Conservation (phyloP, 1,140 invertebrate species). For the Psilanteris sp. region DNA sequence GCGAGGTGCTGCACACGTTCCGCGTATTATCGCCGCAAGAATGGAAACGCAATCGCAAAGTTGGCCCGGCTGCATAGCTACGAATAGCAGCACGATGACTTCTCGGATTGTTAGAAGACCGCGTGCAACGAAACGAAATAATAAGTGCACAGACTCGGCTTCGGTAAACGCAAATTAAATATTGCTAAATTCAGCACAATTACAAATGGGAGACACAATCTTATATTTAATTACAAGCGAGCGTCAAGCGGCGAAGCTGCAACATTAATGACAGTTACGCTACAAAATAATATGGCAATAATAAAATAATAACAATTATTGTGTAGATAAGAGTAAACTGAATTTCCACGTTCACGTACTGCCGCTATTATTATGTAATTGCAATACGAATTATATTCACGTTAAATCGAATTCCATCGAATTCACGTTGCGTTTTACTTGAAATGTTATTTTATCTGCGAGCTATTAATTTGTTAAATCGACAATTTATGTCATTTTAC, state of each 20-base stretch:
- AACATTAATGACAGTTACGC: conserved; percentile 73
- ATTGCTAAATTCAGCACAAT: conserved; percentile 77
- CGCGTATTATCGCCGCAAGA: conserved; percentile 66
- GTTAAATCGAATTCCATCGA: conserved; percentile 48
- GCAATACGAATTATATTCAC: conserved; percentile 50
- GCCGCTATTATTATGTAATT: conserved; percentile 50
- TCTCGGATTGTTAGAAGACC: conserved; percentile 59
- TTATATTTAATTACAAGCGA: conserved; percentile 75
- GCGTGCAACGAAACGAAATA: conserved; percentile 66
- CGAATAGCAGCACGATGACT: conserved; percentile 57
- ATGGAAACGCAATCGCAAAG: conserved; percentile 67
- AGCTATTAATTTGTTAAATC: too few species aligned
- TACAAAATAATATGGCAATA: conserved; percentile 68
- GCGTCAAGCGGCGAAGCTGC: conserved; percentile 59
- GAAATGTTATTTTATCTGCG: conserved; percentile 39
- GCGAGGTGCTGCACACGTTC: conserved; percentile 63
- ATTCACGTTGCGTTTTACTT: conserved; percentile 24
- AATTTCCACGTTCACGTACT: conserved; percentile 45
- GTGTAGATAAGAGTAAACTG: conserved; percentile 44
- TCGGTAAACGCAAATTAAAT: conserved; percentile 70
- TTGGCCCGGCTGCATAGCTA: conserved; percentile 53
- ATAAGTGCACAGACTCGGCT: conserved; percentile 60
- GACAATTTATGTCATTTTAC: too few species aligned
- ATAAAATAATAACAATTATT: conserved; percentile 71
- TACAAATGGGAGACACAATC: conserved; percentile 68